Evolutionary conservation across 2,113 vertebrate species (phyloP).

Genomic region (Ophthalmolycus amberensis): DNA sequence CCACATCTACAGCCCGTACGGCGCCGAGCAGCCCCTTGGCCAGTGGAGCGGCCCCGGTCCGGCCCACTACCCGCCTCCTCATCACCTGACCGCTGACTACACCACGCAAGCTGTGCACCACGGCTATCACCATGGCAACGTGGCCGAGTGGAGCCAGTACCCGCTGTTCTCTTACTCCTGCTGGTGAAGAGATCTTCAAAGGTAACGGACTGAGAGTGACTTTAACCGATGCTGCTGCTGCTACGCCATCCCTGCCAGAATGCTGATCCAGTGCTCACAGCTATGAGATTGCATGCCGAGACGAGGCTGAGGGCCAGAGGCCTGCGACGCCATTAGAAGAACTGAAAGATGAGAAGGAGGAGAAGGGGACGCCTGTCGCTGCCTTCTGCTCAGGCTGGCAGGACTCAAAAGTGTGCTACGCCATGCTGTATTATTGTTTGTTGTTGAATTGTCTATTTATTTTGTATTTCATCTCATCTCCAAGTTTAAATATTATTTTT

Average conservation of each 20-base stretch:
- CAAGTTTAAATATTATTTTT: constrained; percentile 81
- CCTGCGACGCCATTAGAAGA: not conserved
- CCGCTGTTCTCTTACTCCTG: constrained; percentile 91
- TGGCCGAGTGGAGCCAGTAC: constrained; percentile 92
- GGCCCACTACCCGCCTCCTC: constrained; percentile 84
- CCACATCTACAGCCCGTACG: constrained; percentile 85
- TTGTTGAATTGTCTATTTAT: constrained; percentile 82
- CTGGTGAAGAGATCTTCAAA: constrained; percentile 82
- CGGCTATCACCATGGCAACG: constrained; percentile 84
- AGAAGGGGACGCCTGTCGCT: not conserved
- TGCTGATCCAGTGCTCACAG: constrained; percentile 13
- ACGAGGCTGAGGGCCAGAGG: constrained; percentile 32
- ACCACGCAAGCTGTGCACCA: constrained; percentile 84
- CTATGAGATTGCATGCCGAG: constrained; percentile 51
- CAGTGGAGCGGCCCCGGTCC: constrained; percentile 87
- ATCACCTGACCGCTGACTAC: constrained; percentile 87
- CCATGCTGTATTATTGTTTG: constrained; percentile 24
- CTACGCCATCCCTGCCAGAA: not conserved
- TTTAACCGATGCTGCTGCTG: not conserved
- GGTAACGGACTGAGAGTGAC: constrained; percentile 37
- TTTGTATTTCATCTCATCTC: constrained; percentile 70
- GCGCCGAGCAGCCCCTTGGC: constrained; percentile 83
- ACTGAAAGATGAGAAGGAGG: not conserved
- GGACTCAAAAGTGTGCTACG: constrained; percentile 21
- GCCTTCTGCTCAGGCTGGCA: constrained; percentile 4